phyloP scores from a whole-genome alignment of 2,888 invertebrate genomes.

The Esperia sulphurella region DNA sequence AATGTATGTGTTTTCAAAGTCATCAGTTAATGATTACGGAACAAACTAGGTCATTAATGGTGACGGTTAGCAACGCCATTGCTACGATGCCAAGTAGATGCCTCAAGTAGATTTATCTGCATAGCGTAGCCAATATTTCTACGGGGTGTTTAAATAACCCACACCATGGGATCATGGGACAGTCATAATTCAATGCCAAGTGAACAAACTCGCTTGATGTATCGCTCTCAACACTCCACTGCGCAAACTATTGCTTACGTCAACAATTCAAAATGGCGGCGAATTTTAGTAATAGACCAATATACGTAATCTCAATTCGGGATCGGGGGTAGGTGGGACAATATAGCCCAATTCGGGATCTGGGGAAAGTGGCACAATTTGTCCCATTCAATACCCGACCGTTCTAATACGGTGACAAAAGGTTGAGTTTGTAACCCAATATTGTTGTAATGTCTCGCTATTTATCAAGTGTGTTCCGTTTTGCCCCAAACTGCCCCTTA shows the following conservation, averaged over 20 bases:
- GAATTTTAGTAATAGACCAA: slow-evolving; percentile 46
- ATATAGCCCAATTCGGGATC: slow-evolving; percentile 21
- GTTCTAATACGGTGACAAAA: slow-evolving; percentile 46
- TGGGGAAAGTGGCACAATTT: slow-evolving; percentile 36
- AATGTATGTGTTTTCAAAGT: too few species aligned
- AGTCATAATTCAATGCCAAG: neutral
- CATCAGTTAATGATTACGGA: too few species aligned
- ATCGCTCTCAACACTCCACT: slow-evolving; percentile 9
- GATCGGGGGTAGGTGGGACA: slow-evolving; percentile 23
- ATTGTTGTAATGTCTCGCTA: slow-evolving; percentile 45
- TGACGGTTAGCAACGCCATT: too few species aligned
- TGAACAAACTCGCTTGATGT: slow-evolving; percentile 4
- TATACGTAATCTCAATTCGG: slow-evolving; percentile 33
- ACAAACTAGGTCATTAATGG: too few species aligned
- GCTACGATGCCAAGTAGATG: too few species aligned
- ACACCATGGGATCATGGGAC: too few species aligned
- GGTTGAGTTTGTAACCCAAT: slow-evolving; percentile 54
- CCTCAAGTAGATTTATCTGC: too few species aligned
- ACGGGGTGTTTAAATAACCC: too few species aligned
- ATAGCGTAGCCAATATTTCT: too few species aligned
- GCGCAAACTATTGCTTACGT: slow-evolving; percentile 23
- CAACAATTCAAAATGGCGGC: slow-evolving; percentile 33
- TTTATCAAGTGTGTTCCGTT: slow-evolving; percentile 51
- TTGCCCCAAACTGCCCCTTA: slow-evolving; percentile 31
- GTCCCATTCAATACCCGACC: slow-evolving; percentile 39